These are phyloP conservation scores for Natrix natrix DNA, from an alignment of 2,797 vertebrate genomes.

Conservation along the genomic window DNA sequence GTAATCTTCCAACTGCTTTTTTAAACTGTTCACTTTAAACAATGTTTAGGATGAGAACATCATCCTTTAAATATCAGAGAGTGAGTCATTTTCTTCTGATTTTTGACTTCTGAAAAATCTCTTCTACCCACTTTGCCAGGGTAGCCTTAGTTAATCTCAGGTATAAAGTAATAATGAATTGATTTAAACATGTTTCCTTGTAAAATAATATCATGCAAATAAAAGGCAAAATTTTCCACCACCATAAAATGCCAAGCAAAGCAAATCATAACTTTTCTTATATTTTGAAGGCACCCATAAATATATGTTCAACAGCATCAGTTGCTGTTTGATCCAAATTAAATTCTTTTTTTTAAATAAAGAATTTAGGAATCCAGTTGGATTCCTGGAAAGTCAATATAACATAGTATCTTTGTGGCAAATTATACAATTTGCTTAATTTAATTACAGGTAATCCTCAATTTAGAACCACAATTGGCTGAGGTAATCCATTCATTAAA, in stretches of 20 bases:
- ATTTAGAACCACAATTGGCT: background rate
- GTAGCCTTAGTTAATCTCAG: slow-evolving; percentile 30
- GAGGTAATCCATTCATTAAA: background rate
- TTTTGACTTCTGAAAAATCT: slow-evolving; percentile 13
- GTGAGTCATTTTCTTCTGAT: background rate
- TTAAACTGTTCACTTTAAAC: background rate
- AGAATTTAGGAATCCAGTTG: slow-evolving; percentile 36
- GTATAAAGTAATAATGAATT: slow-evolving; percentile 41
- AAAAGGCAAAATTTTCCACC: slow-evolving; percentile 36
- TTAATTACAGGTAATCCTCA: slow-evolving; percentile 54
- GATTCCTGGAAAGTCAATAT: slow-evolving; percentile 46
- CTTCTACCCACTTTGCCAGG: slow-evolving; percentile 27
- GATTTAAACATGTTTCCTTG: background rate
- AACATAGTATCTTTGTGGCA: slow-evolving; percentile 44
- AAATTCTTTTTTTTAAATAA: slow-evolving; percentile 48
- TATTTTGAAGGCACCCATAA: slow-evolving; percentile 50
- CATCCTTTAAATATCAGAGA: slow-evolving; percentile 20
- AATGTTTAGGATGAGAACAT: slow-evolving; percentile 30
- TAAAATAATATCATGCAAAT: slow-evolving; percentile 53
- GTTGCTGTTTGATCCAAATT: slow-evolving; percentile 58
- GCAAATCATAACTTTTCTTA: slow-evolving; percentile 43
- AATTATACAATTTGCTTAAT: slow-evolving; percentile 65
- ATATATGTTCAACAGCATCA: slow-evolving; percentile 46
- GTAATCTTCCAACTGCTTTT: background rate
- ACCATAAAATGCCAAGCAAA: slow-evolving; percentile 16